Evolutionary conservation across 1,140 invertebrate species (phyloP).

Genomic region (Brachionus koreanus): DNA sequence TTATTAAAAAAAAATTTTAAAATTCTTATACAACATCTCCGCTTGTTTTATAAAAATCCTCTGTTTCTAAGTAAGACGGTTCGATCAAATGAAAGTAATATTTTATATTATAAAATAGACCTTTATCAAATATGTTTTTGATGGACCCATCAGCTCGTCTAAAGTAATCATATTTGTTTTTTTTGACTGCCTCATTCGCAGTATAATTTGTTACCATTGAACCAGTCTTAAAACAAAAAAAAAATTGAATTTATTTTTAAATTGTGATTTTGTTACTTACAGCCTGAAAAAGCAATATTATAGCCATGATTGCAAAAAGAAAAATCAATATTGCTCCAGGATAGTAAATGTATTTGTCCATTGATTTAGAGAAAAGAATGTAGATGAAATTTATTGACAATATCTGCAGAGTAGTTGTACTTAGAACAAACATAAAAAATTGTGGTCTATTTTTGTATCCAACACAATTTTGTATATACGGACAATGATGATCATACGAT

Average conservation of each 20-base stretch:
- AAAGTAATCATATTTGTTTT: conserved; percentile 30
- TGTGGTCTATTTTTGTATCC: conserved; percentile 57
- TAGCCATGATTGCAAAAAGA: conserved; percentile 13
- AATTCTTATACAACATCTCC: not conserved
- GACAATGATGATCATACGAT: conserved; percentile 59
- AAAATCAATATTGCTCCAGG: not conserved
- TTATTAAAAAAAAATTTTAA: not conserved
- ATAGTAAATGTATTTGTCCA: conserved; percentile 3
- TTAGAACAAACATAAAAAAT: conserved; percentile 55
- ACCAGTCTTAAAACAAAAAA: not conserved
- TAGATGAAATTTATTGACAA: not conserved
- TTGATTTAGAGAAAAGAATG: not conserved
- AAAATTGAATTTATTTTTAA: not conserved
- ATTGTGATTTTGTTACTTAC: too few relatives aligned
- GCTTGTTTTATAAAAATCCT: not conserved
- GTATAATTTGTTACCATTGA: not conserved
- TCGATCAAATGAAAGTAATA: conserved; percentile 43
- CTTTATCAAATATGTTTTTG: conserved; percentile 14
- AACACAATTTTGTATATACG: conserved; percentile 58
- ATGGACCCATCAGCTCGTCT: not conserved
- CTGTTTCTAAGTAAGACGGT: conserved; percentile 29
- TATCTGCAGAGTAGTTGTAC: not conserved
- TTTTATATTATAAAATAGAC: conserved; percentile 14
- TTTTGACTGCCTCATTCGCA: conserved; percentile 16
- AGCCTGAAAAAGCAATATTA: not conserved